Conservation (phyloP, 2,888 invertebrate genomes). For the Eugnorisma glareosa region DNA sequence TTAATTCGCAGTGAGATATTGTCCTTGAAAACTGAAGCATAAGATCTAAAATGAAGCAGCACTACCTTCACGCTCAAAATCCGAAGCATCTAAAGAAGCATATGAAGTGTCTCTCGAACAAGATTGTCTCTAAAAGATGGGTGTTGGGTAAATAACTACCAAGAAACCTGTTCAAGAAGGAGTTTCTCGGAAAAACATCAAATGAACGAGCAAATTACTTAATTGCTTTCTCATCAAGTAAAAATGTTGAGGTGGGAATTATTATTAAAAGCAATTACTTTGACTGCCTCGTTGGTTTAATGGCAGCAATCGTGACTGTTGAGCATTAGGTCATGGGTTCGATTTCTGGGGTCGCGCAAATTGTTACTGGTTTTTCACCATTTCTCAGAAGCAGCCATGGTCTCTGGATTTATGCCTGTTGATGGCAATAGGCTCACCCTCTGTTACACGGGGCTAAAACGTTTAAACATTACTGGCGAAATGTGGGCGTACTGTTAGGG, state of each 20-base stretch:
- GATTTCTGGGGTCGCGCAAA: not conserved
- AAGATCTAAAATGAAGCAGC: not conserved
- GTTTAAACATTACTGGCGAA: not conserved
- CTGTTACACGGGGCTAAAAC: not conserved
- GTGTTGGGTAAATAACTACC: not conserved
- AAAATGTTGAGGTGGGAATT: not conserved
- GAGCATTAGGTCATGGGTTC: not conserved
- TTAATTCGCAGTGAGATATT: not conserved
- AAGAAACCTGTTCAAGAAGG: not conserved
- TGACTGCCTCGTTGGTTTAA: not conserved
- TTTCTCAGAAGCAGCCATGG: not conserved
- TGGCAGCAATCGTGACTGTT: not conserved
- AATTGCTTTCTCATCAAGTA: conserved; percentile 8
- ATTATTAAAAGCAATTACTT: conserved; percentile 1
- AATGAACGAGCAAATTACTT: conserved; percentile 18
- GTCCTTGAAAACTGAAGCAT: not conserved
- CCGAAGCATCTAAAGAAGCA: too few species aligned
- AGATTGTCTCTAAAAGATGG: not conserved
- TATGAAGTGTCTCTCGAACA: not conserved
- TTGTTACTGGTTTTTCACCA: not conserved
- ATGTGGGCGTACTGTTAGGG: not conserved
- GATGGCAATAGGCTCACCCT: not conserved
- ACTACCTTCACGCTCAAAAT: not conserved
- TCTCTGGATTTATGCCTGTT: not conserved
- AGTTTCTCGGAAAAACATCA: conserved; percentile 7